Percentiles rank a stretch among this genome's conserved stretches.
These are phyloP conservation scores for Meloidogyne chitwoodi DNA, from an alignment of 1,140 invertebrate genomes.

Conservation along the genomic window DNA sequence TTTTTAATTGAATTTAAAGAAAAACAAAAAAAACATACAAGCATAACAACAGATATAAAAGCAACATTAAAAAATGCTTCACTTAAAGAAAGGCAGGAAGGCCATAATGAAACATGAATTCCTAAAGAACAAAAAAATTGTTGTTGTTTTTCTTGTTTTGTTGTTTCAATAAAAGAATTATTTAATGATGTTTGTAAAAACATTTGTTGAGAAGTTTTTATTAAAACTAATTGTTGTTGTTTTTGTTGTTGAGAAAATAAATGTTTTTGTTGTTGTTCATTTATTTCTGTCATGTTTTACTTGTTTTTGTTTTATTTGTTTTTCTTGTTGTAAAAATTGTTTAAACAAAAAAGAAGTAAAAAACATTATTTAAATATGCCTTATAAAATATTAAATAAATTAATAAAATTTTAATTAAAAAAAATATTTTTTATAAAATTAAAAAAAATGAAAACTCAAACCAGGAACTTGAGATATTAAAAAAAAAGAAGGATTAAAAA, in stretches of 20 bases:
- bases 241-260: neutral
- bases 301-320: too few species aligned
- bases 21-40: constrained; percentile 34
- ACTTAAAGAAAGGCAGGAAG: constrained; percentile 50
- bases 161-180: constrained; percentile 50
- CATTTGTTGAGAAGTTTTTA: neutral
- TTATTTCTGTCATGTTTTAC: neutral
- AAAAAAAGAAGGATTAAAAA: too few species aligned
- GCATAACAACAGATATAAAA: constrained; percentile 56
- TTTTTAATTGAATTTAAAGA: neutral
- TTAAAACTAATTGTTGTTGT: neutral
- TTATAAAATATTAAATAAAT: too few species aligned
- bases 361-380: too few species aligned
- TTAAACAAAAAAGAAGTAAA: neutral
- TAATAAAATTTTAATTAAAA: too few species aligned
- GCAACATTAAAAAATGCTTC: constrained; percentile 55
- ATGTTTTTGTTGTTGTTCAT: neutral
- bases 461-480: too few species aligned
- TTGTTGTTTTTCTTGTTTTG: constrained; percentile 37
- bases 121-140: neutral
- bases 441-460: too few species aligned
- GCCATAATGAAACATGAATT: constrained; percentile 29
- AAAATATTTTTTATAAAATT: too few species aligned
- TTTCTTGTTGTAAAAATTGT: neutral
- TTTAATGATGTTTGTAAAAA: neutral